A percentile compares a stretch with the other conserved stretches of the same genome.
Evolutionary conservation across 2,888 invertebrate species (phyloP).

Genomic region (Phortica okadai): DNA sequence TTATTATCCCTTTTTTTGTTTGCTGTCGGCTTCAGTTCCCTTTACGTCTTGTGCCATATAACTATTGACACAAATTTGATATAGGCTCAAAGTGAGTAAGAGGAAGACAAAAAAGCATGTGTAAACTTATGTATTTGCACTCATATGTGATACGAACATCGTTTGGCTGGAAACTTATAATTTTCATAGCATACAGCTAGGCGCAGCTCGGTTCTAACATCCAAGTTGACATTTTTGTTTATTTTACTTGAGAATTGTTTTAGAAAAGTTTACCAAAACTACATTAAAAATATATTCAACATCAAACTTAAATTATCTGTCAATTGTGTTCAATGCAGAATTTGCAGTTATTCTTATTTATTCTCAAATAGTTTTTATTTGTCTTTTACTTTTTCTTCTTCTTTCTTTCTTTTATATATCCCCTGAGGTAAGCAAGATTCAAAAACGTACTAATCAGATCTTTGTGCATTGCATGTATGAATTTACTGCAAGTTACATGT

Average conservation of each 20-base stretch:
- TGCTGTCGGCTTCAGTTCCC: neutral
- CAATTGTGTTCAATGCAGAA: neutral
- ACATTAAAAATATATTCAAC: no score
- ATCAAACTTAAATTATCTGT: neutral
- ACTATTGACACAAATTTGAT: constrained; percentile 25
- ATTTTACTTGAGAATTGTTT: no score
- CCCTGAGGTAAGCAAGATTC: constrained; percentile 1
- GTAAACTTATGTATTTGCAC: neutral
- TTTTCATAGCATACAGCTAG: no score
- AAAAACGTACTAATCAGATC: constrained; percentile 10
- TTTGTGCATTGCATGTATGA: neutral
- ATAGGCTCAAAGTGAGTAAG: neutral
- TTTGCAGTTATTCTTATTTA: neutral
- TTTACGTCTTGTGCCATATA: neutral
- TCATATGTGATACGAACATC: neutral
- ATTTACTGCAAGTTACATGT: constrained; percentile 4
- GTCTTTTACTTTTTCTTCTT: neutral
- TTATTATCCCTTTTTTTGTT: neutral
- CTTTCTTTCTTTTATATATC: neutral
- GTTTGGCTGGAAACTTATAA: neutral
- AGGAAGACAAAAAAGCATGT: neutral
- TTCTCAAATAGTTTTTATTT: neutral
- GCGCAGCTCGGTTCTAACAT: no score
- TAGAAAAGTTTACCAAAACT: no score
- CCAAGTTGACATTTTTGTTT: no score